A percentile compares a stretch with the other conserved stretches of the same genome.
phyloP scores from a whole-genome alignment of 2,888 invertebrate genomes.

The Amphipoea lucens region DNA sequence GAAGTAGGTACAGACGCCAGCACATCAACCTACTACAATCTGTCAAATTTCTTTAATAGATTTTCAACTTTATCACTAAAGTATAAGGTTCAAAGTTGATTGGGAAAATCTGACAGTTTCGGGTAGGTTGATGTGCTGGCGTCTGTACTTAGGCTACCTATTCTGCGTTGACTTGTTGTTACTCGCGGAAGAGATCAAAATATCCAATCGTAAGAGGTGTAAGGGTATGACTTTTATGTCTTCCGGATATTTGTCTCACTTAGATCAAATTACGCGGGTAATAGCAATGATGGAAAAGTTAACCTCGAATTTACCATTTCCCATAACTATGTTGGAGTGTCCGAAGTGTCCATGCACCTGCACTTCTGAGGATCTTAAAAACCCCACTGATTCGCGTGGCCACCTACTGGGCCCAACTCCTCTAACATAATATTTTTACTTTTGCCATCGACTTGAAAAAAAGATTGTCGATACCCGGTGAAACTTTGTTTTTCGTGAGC shows the following conservation, averaged over 20 bases:
- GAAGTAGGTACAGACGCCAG: no score
- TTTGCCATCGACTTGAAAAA: no score
- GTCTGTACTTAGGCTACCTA: background rate
- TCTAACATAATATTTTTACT: background rate
- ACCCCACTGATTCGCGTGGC: background rate
- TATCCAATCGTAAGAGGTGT: conserved; percentile 19
- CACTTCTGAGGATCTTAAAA: background rate
- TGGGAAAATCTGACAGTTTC: no score
- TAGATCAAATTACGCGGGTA: background rate
- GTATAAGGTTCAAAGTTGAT: no score
- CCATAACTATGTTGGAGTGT: background rate
- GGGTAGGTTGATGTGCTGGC: no score
- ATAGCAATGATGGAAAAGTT: background rate
- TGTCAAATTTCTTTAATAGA: no score
- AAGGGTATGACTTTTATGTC: conserved; percentile 27
- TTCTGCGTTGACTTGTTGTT: conserved; percentile 12
- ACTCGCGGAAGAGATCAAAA: conserved; percentile 47
- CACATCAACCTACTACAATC: no score
- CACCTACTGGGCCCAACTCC: background rate
- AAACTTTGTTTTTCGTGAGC: background rate
- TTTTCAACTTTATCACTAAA: no score
- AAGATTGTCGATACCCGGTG: background rate
- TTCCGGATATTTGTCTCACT: conserved; percentile 21
- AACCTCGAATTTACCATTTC: background rate
- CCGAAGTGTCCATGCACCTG: background rate